These are phyloP conservation scores for Martes martes DNA, from an alignment of 2,113 vertebrate species.

Conservation along the genomic window DNA sequence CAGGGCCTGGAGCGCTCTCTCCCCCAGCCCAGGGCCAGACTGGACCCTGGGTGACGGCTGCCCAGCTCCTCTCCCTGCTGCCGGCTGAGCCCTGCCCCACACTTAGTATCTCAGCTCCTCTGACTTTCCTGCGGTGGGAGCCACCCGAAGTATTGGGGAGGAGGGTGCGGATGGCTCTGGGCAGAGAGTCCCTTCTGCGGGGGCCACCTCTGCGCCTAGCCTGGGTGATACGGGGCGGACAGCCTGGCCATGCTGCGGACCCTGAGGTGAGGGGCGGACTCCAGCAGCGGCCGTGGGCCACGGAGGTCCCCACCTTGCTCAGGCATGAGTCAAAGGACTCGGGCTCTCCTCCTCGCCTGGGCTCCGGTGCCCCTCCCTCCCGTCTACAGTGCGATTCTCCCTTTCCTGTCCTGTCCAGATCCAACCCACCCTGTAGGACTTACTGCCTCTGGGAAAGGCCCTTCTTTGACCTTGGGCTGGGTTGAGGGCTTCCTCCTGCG, in stretches of 20 bases:
- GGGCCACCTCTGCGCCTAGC: not conserved
- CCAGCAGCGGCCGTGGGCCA: not conserved
- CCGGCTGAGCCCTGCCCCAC: not conserved
- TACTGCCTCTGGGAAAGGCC: not conserved
- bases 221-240: fast-evolving
- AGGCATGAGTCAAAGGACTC: not conserved
- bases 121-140: not conserved
- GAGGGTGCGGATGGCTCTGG: not conserved
- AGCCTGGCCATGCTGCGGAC: not conserved
- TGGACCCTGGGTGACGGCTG: not conserved
- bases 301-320: not conserved
- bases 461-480: not conserved
- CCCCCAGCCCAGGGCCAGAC: not conserved
- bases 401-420: not conserved
- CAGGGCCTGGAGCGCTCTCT: not conserved
- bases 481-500: not conserved
- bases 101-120: not conserved
- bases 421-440: not conserved
- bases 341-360: fast-evolving
- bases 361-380: not conserved
- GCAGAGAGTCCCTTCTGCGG: not conserved
- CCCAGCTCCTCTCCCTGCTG: not conserved
- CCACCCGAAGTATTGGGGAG: not conserved
- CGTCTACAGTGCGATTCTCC: not conserved
- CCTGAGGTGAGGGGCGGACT: fast-evolving